Evolutionary conservation across 2,113 vertebrate species (phyloP), one percentile per base, ranked within the genome.

Genomic region (Callaeas wilsoni): DNA sequence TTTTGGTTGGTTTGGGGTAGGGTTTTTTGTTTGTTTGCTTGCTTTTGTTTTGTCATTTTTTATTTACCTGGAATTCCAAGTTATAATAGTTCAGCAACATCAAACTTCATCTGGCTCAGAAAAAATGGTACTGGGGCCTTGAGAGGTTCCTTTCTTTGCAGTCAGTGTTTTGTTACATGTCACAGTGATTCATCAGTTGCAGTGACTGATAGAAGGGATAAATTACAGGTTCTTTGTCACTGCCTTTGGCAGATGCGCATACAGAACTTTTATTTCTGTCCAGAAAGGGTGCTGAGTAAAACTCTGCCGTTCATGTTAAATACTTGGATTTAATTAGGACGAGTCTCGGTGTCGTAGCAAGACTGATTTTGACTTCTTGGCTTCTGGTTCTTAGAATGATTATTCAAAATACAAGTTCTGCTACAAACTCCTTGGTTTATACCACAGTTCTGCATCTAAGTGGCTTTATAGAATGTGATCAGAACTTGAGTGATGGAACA

Each of bases 181-280:
- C 12, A 7, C 18, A 27, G 35, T 17, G 18, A 56, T 55, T 67
- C 47, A 67, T 3, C 9, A 44, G 63, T 41, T 59, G 33, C 33
- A 56, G 15, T 50, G 57, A 60, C 13, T 47, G 50, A 60, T 6
- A 25, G 21, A 87, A 74, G 3, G 5, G 15, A 18, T n/a, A 77
- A 69, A 63, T 52, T 30, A 20, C 22, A 42, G 11, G 5, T 55
- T 87, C 19, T 86, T 70, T 75, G 4, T 37, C 13, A 3, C 9
- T 55, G 7, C 11, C 29, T 57, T 69, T 46, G 44, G 13, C n/a
- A 81, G 29, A 33, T 0, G 0, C 3, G 3, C 11, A 39, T 21
- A 8, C 13, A 50, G 29, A 77, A 64, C 12, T 59, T 73, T 26
- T 22, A 63, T 41, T 25, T 77, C 35, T 57, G 3, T 32, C 25